Percentiles rank a stretch among this genome's conserved stretches.
phyloP scores from a whole-genome alignment of 2,888 invertebrate genomes.

The Corbicula japonica region DNA sequence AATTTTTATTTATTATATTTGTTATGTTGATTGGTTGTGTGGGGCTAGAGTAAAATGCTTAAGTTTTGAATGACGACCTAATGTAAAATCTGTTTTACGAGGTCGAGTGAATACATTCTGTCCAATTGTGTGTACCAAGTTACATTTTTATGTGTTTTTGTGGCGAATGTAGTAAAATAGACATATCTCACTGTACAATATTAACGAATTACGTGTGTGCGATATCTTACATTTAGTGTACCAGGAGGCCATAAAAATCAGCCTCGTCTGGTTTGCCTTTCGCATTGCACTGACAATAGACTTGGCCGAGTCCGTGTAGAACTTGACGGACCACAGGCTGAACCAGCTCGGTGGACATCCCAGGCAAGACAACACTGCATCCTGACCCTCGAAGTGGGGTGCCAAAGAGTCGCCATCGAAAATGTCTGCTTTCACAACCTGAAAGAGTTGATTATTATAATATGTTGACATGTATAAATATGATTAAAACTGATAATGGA shows the following conservation, averaged over 20 bases:
- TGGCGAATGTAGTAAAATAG: too few relatives aligned
- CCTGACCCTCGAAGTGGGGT: conserved; percentile 70
- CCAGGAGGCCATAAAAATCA: conserved; percentile 79
- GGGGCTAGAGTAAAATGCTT: too few relatives aligned
- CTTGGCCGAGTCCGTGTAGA: conserved; percentile 78
- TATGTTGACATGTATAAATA: too few relatives aligned
- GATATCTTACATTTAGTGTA: conserved; percentile 79
- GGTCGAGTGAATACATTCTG: too few relatives aligned
- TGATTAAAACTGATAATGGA: too few relatives aligned
- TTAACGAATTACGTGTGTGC: conserved; percentile 19
- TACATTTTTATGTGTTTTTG: too few relatives aligned
- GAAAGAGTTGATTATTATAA: too few relatives aligned
- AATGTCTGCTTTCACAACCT: conserved; percentile 78
- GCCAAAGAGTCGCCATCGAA: conserved; percentile 71
- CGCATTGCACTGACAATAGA: conserved; percentile 79
- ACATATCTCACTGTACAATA: not conserved
- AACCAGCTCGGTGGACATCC: conserved; percentile 73
- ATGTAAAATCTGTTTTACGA: too few relatives aligned
- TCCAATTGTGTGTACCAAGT: too few relatives aligned
- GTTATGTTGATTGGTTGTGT: too few relatives aligned
- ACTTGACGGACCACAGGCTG: conserved; percentile 70
- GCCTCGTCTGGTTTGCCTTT: conserved; percentile 70
- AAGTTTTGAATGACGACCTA: too few relatives aligned
- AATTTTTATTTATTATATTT: too few relatives aligned
- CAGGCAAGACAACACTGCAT: conserved; percentile 80